Evolutionary conservation across 2,797 vertebrate species (phyloP).

Genomic region (Tokudaia muenninki): DNA sequence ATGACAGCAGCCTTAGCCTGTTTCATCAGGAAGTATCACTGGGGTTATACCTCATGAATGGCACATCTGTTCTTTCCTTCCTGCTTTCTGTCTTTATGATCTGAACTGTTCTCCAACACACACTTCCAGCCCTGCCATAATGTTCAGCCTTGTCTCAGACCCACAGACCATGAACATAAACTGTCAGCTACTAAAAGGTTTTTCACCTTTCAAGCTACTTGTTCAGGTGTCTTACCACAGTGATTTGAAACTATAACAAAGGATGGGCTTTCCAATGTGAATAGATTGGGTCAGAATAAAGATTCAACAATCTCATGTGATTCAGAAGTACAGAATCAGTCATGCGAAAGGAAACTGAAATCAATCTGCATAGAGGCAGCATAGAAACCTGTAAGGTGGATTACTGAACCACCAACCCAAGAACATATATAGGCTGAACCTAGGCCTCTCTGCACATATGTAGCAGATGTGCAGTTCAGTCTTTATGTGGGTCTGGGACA

Average conservation of each 20-base stretch:
- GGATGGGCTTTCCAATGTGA: background rate
- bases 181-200: background rate
- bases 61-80: background rate
- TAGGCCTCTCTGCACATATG: background rate
- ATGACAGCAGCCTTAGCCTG: background rate
- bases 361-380: background rate
- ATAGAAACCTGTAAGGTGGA: background rate
- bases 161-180: background rate
- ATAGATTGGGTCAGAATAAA: background rate
- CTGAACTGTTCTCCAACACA: background rate
- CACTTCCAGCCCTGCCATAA: too few relatives aligned
- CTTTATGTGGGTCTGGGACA: background rate
- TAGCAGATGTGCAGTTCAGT: background rate
- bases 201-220: background rate
- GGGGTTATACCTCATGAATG: background rate
- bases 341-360: background rate
- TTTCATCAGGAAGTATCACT: constrained; percentile 10
- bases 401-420: background rate
- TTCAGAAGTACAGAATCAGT: background rate
- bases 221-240: too few relatives aligned
- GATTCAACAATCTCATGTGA: background rate
- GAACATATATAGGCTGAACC: background rate
- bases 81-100: background rate
- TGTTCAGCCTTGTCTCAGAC: background rate
- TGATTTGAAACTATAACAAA: background rate